phyloP scores from a whole-genome alignment of 2,113 vertebrate species.

The Catagonus wagneri region DNA sequence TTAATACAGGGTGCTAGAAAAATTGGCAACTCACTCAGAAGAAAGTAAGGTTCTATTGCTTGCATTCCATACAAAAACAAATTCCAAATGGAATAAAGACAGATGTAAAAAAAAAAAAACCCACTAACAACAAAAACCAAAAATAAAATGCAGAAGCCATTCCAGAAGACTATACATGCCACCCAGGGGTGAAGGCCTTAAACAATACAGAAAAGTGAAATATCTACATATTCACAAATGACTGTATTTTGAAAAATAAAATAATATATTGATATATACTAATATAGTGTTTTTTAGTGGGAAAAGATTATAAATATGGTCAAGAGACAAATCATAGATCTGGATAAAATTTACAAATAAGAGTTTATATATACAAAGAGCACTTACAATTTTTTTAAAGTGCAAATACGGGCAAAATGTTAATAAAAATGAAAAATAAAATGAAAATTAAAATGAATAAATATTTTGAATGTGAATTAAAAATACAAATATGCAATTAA shows the following conservation, averaged over 20 bases:
- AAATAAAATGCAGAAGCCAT: background rate
- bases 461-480: constrained; percentile 29
- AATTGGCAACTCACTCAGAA: background rate
- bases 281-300: constrained; percentile 23
- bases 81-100: constrained; percentile 24
- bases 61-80: constrained; percentile 35
- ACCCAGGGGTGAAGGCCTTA: background rate
- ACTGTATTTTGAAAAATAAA: constrained; percentile 33
- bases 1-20: constrained; percentile 21
- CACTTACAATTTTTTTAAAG: background rate
- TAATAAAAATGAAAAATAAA: constrained; percentile 12
- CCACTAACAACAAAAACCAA: background rate
- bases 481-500: constrained; percentile 16
- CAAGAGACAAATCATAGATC: background rate
- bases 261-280: background rate
- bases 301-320: constrained; percentile 16
- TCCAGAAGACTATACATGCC: background rate
- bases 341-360: constrained; percentile 35
- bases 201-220: constrained; percentile 29
- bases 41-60: constrained; percentile 16
- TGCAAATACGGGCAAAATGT: background rate
- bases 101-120: background rate
- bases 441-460: background rate
- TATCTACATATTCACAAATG: constrained; percentile 41
- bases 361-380: constrained; percentile 25